These are phyloP conservation scores for Cercopithecus diana DNA, from an alignment of 2,797 vertebrate genomes.

Conservation along the genomic window DNA sequence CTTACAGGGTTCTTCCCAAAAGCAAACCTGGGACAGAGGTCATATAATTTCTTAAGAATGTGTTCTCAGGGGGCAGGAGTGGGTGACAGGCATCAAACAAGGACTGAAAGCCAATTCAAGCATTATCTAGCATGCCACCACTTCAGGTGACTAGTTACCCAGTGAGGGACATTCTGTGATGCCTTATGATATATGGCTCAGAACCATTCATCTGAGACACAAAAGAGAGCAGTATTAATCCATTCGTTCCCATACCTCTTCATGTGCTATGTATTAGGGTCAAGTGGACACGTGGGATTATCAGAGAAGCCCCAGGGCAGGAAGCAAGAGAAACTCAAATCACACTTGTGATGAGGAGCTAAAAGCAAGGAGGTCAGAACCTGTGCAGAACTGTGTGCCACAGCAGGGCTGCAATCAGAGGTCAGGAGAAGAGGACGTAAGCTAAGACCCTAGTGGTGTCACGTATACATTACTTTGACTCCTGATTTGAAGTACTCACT, in stretches of 20 bases:
- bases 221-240: neutral
- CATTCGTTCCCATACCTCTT: neutral
- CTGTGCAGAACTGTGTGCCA: neutral
- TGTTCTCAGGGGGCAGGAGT: neutral
- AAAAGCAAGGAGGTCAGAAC: neutral
- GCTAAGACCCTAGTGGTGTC: rapidly evolving
- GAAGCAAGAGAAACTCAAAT: neutral
- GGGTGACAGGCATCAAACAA: neutral
- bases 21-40: neutral
- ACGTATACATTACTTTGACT: neutral
- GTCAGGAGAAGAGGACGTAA: neutral
- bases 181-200: neutral
- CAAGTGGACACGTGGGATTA: neutral
- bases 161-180: neutral
- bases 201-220: neutral
- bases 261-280: neutral
- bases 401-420: neutral
- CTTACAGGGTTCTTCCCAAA: neutral
- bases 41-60: neutral
- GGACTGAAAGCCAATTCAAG: neutral
- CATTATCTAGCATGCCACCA: neutral
- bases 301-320: neutral
- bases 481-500: neutral
- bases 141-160: neutral
- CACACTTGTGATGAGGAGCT: neutral